Evolutionary conservation across 2,797 vertebrate species (phyloP).

Genomic region (Taenioides sp.): DNA sequence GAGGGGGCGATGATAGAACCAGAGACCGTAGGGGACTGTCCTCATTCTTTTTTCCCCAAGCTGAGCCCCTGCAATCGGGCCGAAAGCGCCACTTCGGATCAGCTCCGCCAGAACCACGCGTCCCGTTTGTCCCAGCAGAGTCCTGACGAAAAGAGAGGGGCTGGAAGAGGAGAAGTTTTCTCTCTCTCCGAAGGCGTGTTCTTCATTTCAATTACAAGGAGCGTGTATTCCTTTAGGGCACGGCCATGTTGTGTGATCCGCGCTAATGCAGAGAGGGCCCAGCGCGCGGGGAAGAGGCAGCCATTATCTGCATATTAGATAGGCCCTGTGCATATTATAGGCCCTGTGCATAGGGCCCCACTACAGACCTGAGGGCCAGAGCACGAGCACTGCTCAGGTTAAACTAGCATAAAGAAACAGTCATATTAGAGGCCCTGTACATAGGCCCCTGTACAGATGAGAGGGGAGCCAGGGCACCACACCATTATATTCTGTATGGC

Average conservation of each 20-base stretch:
- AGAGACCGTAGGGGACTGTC: conserved; percentile 74
- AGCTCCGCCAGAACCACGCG: conserved; percentile 47
- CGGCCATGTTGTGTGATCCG: conserved; percentile 70
- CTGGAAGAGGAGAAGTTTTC: conserved; percentile 47
- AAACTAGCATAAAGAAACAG: no score
- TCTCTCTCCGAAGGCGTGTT: conserved; percentile 65
- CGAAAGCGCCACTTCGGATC: conserved; percentile 72
- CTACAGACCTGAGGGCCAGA: conserved; percentile 41
- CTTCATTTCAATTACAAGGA: conserved; percentile 78
- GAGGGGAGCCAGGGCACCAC: no score
- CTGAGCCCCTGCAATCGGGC: conserved; percentile 61
- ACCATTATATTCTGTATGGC: no score
- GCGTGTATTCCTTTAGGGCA: conserved; percentile 77
- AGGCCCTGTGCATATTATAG: conserved; percentile 51
- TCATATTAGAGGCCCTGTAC: no score
- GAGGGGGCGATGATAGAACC: conserved; percentile 48
- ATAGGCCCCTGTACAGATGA: no score
- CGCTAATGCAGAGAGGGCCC: conserved; percentile 57
- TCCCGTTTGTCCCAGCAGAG: conserved; percentile 62
- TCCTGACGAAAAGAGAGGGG: conserved; percentile 36
- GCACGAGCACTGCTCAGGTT: conserved; percentile 27
- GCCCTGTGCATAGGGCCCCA: conserved; percentile 33
- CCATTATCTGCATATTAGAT: conserved; percentile 76
- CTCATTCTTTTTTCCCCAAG: conserved; percentile 70
- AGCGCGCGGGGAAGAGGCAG: conserved; percentile 51